phyloP scores from a whole-genome alignment of 2,888 invertebrate genomes.

The Andrena minutula region DNA sequence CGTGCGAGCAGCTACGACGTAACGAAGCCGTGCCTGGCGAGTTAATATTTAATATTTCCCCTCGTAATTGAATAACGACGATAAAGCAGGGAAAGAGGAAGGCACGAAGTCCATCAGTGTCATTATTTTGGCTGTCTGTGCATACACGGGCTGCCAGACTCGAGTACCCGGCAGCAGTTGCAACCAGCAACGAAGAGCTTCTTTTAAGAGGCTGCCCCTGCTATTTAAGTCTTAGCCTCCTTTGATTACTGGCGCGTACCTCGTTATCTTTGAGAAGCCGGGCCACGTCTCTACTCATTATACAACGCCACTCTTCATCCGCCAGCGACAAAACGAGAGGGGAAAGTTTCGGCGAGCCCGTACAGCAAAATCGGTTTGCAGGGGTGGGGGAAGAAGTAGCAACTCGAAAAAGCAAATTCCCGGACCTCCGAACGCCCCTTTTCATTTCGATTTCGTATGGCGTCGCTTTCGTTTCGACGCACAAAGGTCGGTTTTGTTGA shows the following conservation, averaged over 20 bases:
- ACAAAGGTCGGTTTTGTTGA: constrained; percentile 31
- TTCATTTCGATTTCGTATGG: neutral
- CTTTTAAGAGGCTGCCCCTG: constrained; percentile 60
- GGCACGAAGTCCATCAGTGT: constrained; percentile 19
- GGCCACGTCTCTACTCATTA: constrained; percentile 52
- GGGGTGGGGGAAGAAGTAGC: constrained; percentile 22
- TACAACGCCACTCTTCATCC: constrained; percentile 36
- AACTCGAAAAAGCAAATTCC: constrained; percentile 11
- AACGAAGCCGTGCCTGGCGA: too few species aligned
- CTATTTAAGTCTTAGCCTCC: constrained; percentile 65
- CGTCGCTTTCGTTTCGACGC: neutral
- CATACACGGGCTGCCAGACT: neutral
- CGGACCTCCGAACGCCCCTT: neutral
- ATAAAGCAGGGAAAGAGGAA: neutral
- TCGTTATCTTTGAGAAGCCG: constrained; percentile 73
- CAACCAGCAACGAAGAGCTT: constrained; percentile 49
- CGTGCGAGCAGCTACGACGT: too few species aligned
- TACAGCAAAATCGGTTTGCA: constrained; percentile 43
- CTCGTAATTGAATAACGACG: neutral
- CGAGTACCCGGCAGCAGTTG: constrained; percentile 25
- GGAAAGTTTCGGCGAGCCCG: constrained; percentile 33
- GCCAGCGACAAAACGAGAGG: neutral
- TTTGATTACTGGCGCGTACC: constrained; percentile 75
- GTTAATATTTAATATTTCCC: constrained; percentile 1
- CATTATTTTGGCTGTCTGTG: constrained; percentile 32